Base-by-base conservation (phyloP, 2,888 invertebrate genomes). In the Nymphalis polychloros region DNA sequence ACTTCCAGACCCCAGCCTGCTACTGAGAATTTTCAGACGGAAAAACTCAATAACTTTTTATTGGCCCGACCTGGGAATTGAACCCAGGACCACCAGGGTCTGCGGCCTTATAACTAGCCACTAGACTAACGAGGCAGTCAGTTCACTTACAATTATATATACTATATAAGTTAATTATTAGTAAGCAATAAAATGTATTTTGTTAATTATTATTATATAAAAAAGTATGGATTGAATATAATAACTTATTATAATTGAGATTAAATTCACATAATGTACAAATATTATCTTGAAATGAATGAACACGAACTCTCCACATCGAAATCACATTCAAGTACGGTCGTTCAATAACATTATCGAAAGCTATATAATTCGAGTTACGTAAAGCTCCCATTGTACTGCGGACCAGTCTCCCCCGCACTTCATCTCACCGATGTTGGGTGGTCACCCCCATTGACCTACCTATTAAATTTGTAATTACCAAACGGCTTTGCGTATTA, bases 401-500 rank as follows among this genome's bases (percentile, higher is more conserved):
- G 73, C 77, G 78, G 79, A 78, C 80, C 79, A 81, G 61, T 66
- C 72, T 68, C 76, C 70, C 64, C 70, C 72, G 76, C 72, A 73
- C 75, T 59, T 72, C 70, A 71, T 73, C 71, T 64, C 72, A 68
- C 70, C 66, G 72, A 72, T 69, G 57, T 67, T 50, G 73, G 71
- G 41, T 68, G 69, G 68, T 67, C 70, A 4, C 78, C 78, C 77
- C 77, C 79, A 77, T 82, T 89, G 89, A 87, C 89, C 88, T 85
- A 85, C 87, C 88, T 84, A 89, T 89, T 90, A 89, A 89, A 90
- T 88, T 87, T 83, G 85, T 89, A 89, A 90, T 90, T 88, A 88
- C 84, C 83, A 78, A 79, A 82, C 79, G 82, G 83, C 85, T 85
- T 83, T 85, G 84, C 83, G 84, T 88, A 82, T 86, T 87, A 86